Percentiles rank a stretch among this genome's conserved stretches.
Conservation (phyloP, 2,797 vertebrate species). For the Sebastes cheni region DNA sequence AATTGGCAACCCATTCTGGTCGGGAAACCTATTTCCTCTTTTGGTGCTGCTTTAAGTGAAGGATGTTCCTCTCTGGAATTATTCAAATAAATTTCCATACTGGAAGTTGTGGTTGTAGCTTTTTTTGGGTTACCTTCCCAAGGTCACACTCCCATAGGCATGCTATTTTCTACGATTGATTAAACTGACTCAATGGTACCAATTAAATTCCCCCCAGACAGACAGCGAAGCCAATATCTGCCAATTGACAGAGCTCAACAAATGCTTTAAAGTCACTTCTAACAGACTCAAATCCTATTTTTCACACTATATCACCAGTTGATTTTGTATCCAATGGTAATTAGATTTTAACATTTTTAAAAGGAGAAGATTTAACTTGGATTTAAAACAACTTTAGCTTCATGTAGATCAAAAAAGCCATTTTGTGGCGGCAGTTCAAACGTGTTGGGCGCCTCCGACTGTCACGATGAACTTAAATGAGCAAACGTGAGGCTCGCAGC, state of each 20-base stretch:
- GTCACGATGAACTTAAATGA: slow-evolving; percentile 3
- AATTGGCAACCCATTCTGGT: neutral
- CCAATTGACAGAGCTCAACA: slow-evolving; percentile 19
- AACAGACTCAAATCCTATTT: slow-evolving; percentile 30
- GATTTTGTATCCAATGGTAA: slow-evolving; percentile 38
- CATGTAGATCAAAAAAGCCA: neutral
- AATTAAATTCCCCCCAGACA: slow-evolving; percentile 51
- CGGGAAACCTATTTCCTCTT: slow-evolving; percentile 14
- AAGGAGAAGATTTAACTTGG: neutral
- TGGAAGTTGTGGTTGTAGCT: slow-evolving; percentile 26
- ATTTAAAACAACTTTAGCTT: slow-evolving; percentile 23
- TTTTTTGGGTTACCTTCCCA: neutral
- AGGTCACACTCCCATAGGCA: slow-evolving; percentile 41
- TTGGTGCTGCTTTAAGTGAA: slow-evolving; percentile 19
- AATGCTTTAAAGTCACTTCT: slow-evolving; percentile 51
- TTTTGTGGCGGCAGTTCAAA: slow-evolving; percentile 23
- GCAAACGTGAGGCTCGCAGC: slow-evolving; percentile 23
- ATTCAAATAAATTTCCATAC: slow-evolving; percentile 63
- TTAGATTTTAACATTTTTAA: slow-evolving; percentile 19
- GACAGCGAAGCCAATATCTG: slow-evolving; percentile 22
- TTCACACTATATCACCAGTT: slow-evolving; percentile 13
- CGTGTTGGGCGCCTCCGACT: neutral
- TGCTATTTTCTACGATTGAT: slow-evolving; percentile 31
- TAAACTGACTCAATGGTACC: slow-evolving; percentile 23
- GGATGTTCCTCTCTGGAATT: neutral